Base-by-base conservation (phyloP, 2,113 vertebrate species). In the Tyrannus savana region DNA sequence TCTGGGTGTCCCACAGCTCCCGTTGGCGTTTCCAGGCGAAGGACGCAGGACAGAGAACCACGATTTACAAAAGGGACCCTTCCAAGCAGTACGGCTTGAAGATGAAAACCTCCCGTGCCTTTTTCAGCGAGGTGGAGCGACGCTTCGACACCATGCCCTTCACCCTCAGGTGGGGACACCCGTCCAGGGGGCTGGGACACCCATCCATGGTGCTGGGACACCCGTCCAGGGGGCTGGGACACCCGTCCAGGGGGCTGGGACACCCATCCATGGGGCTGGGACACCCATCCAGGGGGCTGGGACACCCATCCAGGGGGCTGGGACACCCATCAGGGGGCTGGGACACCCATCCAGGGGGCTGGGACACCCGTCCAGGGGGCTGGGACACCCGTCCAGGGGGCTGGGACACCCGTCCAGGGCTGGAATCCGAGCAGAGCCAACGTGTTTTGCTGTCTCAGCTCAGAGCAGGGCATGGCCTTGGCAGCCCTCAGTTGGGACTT, bases 71-170 rank as follows among this genome's bases (percentile, higher is more conserved):
- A 96, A 98, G 99, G 97, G 99, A 99, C 97, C 99, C 99, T 62
- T 99, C 98, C 97, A 99, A 99, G 95, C 99, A 99, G 91, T 99
- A 99, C 17, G 99, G 99, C 77, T 91, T 99, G 94, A 99, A 99
- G 97, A 99, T 99, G 99, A 99, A 99, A 98, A 99, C 99, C 37
- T 99, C 99, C 59, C 99, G 99, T 94, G 98, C 98, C 71, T 99
- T 99, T 98, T 99, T 99, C 98, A 99, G 99, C 49, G 99, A 99
- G 97, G 99, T 99, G 94, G 99, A 99, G 97, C 98, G 99, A 91
- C 99, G 99, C 91, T 99, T 99, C 33, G 99, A 99, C 90, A 98
- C 98, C 50, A 99, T 99, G 99, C 99, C 99, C 7, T 99, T 99
- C 93, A 99, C 99, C 95, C 98, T 99, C 88, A 98, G 99, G 99